Percentiles rank a stretch among this genome's conserved stretches.
phyloP scores from a whole-genome alignment of 2,797 vertebrate species.

The Tenualosa ilisha region DNA sequence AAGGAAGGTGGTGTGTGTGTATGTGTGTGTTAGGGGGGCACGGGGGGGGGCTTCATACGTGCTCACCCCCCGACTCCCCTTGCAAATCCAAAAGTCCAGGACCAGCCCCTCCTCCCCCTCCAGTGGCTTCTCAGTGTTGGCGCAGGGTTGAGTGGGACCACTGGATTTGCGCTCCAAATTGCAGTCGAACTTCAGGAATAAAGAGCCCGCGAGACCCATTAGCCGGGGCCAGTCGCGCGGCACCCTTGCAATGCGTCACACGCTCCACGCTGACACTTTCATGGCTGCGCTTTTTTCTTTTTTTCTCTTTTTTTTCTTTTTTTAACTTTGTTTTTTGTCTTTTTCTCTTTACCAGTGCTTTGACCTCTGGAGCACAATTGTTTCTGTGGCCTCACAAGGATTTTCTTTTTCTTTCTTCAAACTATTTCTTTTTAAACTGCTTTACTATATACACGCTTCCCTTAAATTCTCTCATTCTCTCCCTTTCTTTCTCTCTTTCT shows the following conservation, averaged over 20 bases:
- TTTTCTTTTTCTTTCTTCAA: constrained; percentile 22
- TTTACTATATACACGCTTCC: not conserved
- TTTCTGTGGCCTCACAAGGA: constrained; percentile 54
- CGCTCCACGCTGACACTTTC: constrained; percentile 74
- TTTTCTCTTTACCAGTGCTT: constrained; percentile 52
- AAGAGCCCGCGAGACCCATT: constrained; percentile 78
- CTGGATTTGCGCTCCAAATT: constrained; percentile 72
- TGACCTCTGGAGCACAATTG: constrained; percentile 71
- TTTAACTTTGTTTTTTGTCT: constrained; percentile 37
- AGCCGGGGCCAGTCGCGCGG: constrained; percentile 64
- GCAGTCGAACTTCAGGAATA: constrained; percentile 78
- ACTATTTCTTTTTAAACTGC: constrained; percentile 39
- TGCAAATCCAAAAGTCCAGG: too few species aligned
- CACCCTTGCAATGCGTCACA: constrained; percentile 73
- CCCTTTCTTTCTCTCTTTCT: constrained; percentile 39
- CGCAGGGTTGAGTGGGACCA: constrained; percentile 66
- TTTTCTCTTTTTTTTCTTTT: constrained; percentile 37
- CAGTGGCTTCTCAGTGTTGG: constrained; percentile 73
- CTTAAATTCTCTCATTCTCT: constrained; percentile 52
- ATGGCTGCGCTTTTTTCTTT: constrained; percentile 58
- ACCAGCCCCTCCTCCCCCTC: constrained; percentile 44
- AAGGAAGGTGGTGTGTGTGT: not conserved
- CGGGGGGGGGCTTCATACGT: not conserved
- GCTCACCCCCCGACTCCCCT: not conserved
- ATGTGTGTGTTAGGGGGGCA: not conserved